Evolutionary conservation across 2,797 vertebrate species (phyloP), one percentile per base, ranked within the genome.

Genomic region (Lagorchestes hirsutus): DNA sequence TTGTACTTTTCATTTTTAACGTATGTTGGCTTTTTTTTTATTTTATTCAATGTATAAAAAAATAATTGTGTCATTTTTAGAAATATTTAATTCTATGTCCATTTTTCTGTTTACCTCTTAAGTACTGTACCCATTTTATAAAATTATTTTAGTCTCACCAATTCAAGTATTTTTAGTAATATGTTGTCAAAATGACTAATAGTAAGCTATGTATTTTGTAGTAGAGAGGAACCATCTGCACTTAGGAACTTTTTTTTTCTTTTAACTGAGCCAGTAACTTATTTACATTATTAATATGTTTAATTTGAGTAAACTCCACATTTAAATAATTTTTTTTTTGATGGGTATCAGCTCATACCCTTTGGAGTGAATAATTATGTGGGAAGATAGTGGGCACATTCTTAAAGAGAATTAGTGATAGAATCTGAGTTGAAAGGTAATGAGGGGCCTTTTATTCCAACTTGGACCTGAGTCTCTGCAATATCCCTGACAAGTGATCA

Each of bases 261-360:
- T 82, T 82, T 10, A 82, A 82, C 9, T 92, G 34, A 92, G 52
- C 58, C 93, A 34, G 2, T 94, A 50, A 91, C 59, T 95, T 96
- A 62, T n/a, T 94, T 74, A 58, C 29, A 55, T 92, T 93, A 92
- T 92, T 90, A 95, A 27, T 56, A 12, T 12, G 31, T 67, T 90
- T 58, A 93, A 34, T 95, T 52, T 96, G 56, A 94, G 54, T 90
- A 93, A 95, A 87, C 5, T 29, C 50, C 5, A 4, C 27, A 67
- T 40, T 95, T 87, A 50, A 18, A 46, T 27, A 16, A 27, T 11
- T 46, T 27, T 46, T 74, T 74, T 2, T 87, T 27, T 46, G 67
- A 18, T 22, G 9, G 1, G 16, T 40, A 40, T 87, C 40, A 87
- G 40, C 74, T 24, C 22, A 46, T 46, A 74, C 16, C 22, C 9